A percentile compares a stretch with the other conserved stretches of the same genome.
phyloP scores from a whole-genome alignment of 2,113 vertebrate species.

The Cynocephalus volans region DNA sequence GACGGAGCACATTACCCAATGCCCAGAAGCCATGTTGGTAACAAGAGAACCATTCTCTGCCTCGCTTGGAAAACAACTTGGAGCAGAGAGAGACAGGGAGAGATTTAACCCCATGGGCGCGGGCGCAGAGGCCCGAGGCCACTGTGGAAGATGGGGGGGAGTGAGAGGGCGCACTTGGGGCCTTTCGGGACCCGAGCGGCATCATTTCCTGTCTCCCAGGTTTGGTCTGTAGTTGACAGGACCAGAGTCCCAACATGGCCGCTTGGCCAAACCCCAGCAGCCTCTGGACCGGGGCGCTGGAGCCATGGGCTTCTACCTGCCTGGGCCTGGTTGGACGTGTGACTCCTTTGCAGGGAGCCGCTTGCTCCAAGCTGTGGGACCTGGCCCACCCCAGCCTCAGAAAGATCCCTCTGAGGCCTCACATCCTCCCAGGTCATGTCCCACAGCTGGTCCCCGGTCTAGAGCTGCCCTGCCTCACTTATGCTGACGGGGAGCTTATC shows the following conservation, averaged over 20 bases:
- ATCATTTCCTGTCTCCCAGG: conserved; percentile 44
- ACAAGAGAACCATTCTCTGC: conserved; percentile 93
- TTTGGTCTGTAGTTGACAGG: neutral
- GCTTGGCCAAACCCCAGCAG: conserved; percentile 13
- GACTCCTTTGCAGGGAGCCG: neutral
- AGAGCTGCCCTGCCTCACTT: neutral
- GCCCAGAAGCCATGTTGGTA: conserved; percentile 94
- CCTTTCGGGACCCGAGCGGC: fast-evolving
- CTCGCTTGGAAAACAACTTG: conserved; percentile 91
- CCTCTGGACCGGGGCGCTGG: neutral
- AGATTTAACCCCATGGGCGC: conserved; percentile 85
- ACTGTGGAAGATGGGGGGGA: neutral
- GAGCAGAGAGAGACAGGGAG: conserved; percentile 86
- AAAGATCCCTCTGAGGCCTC: neutral
- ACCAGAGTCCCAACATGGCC: conserved; percentile 54
- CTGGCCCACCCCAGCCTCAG: neutral
- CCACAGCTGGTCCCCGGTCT: no score
- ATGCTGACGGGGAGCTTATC: no score
- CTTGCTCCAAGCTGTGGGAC: neutral
- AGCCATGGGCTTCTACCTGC: neutral
- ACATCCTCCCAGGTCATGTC: neutral
- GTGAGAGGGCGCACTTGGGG: neutral
- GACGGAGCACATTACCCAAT: conserved; percentile 89
- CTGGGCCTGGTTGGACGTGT: neutral
- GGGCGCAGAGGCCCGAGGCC: conserved; percentile 55